A percentile compares a stretch with the other conserved stretches of the same genome.
Conservation (phyloP, 2,797 vertebrate species). For the Notoglanidium macrostoma region DNA sequence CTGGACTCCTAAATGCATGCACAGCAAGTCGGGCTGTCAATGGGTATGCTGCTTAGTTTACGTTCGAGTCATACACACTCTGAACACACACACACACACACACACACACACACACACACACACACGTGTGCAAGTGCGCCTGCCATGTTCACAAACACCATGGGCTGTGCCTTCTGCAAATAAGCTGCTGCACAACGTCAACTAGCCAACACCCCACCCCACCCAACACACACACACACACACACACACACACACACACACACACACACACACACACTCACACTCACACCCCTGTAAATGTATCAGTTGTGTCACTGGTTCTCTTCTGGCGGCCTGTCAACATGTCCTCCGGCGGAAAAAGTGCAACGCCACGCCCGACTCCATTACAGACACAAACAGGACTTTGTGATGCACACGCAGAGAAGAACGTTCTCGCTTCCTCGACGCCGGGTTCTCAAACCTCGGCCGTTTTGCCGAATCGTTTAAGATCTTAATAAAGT, state of each 20-base stretch:
- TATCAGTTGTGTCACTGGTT: conserved; percentile 36
- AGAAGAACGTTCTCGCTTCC: neutral
- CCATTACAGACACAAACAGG: conserved; percentile 46
- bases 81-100: neutral
- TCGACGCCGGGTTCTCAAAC: neutral
- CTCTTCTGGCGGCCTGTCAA: conserved; percentile 71
- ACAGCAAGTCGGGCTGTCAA: neutral
- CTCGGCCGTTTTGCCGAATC: neutral
- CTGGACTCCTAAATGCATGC: neutral
- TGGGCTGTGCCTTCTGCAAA: conserved; percentile 48
- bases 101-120: conserved; percentile 26
- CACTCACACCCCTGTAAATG: conserved; percentile 30
- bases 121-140: neutral
- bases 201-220: conserved; percentile 13
- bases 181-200: conserved; percentile 39
- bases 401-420: neutral
- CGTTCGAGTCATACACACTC: neutral
- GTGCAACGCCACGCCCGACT: conserved; percentile 41
- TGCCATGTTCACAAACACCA: conserved; percentile 27
- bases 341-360: conserved; percentile 66
- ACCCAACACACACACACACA: conserved; percentile 14
- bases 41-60: neutral
- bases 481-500: too few species aligned
- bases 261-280: conserved; percentile 9
- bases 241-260: conserved; percentile 35